Base-by-base conservation (phyloP, 2,888 invertebrate genomes). In the Tenthredo scrophulariae region DNA sequence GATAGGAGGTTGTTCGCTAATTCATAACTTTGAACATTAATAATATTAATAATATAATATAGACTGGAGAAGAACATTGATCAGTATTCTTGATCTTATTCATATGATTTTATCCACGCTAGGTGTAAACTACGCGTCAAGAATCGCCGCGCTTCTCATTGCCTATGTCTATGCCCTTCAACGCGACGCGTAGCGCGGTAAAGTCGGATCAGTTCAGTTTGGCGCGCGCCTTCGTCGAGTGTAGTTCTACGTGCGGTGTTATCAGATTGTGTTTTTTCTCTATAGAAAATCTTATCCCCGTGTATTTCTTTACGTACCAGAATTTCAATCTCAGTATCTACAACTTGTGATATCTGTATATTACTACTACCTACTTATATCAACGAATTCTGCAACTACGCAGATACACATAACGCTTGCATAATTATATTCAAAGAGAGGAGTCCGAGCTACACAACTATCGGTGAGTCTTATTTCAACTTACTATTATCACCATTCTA, bases 181-280 rank as follows among this genome's bases (percentile, higher is more conserved):
- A 33, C 29, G 33, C 33, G 33, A 18, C 15, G 70, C 70, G 54
- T 15, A 33, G 9, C n/a, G 67, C 33, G 67, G 67, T 29, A 67
- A 33, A 67, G 67, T 33, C 18, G 67, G 33, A 67, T 29, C 26
- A 18, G 50, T 15, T 77, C 75, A 77, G 75, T 77, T n/a, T 50
- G 75, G 75, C 75, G 75, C 50, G 75, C 75, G 50, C 75, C 75
- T 77, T 33, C 50, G 75, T 29, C 46, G 75, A 50, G 50, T 29
- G 46, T 9, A 7, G 75, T 77, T 26, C 29, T 46, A 9, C 18
- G 50, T 50, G 0, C 1, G 15, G 4, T 29, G 26, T 46, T 4
- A 22, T 50, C 15, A 10, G 33, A 18, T 50, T 6, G 50, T 50
- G 18, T 50, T 18, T 2, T 46, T 15, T 2, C 0, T 46, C 2